These are phyloP conservation scores for Okamejei kenojei DNA, from an alignment of 2,797 vertebrate genomes.

Conservation along the genomic window DNA sequence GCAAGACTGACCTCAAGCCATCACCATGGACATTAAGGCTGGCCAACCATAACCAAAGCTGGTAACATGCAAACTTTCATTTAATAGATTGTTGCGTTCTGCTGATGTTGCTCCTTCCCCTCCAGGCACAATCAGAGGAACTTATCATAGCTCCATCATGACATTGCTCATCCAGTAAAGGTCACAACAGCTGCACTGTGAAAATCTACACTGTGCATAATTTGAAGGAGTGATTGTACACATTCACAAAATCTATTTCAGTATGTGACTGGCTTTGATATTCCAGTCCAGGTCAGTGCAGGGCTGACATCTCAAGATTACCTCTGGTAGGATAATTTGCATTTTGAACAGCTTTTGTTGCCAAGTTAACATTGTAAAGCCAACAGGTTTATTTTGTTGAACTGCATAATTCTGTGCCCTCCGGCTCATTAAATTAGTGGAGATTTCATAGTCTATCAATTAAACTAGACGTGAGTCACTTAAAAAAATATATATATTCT, in stretches of 20 bases:
- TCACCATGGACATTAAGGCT: not conserved
- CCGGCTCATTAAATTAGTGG: not conserved
- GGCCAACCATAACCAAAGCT: constrained; percentile 9
- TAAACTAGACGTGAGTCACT: not conserved
- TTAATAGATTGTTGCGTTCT: not conserved
- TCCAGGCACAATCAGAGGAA: not conserved
- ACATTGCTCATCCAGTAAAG: constrained; percentile 16
- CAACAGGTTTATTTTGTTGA: not conserved
- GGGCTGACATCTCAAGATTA: not conserved
- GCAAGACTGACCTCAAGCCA: not conserved
- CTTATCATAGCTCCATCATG: not conserved
- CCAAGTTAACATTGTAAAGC: not conserved
- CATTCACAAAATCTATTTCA: not conserved
- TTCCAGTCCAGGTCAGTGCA: not conserved
- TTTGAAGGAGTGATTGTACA: not conserved
- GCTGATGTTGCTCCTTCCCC: not conserved
- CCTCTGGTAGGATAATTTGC: not conserved
- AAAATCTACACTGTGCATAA: not conserved
- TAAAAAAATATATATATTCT: not conserved
- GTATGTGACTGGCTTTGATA: not conserved
- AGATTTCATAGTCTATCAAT: not conserved
- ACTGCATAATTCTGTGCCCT: not conserved
- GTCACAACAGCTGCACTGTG: not conserved
- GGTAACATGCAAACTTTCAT: not conserved
- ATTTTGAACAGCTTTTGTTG: not conserved